Conservation (phyloP, 2,888 invertebrate genomes). For the Protodeltote pygarga region DNA sequence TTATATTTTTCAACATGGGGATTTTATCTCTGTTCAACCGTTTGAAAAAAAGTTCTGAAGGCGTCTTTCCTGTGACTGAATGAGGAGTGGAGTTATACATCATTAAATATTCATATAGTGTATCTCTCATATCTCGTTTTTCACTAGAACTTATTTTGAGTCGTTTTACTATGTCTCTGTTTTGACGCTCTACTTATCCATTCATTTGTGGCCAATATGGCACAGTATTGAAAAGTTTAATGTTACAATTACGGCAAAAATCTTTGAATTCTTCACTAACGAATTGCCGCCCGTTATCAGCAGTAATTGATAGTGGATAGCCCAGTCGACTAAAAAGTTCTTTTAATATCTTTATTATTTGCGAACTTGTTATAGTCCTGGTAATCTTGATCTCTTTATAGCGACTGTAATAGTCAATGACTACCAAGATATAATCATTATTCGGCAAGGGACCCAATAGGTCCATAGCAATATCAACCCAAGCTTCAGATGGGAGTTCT, state of each 20-base stretch:
- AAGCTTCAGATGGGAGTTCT: constrained; percentile 8
- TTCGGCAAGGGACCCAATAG: constrained; percentile 39
- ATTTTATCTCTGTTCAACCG: constrained; percentile 41
- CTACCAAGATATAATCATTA: constrained; percentile 29
- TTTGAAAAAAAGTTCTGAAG: constrained; percentile 40
- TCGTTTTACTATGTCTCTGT: constrained; percentile 48
- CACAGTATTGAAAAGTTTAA: constrained; percentile 30
- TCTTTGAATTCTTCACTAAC: constrained; percentile 32
- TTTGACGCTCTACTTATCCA: constrained; percentile 52
- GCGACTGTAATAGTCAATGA: constrained; percentile 39
- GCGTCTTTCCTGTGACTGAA: constrained; percentile 39
- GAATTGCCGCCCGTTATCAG: constrained; percentile 47
- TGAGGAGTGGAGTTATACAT: constrained; percentile 53
- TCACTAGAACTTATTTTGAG: constrained; percentile 35
- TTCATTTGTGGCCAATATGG: constrained; percentile 52
- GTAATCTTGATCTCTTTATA: constrained; percentile 40
- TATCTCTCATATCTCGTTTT: constrained; percentile 32
- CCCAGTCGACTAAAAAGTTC: constrained; percentile 43
- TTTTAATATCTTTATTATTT: constrained; percentile 29
- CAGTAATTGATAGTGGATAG: constrained; percentile 29
- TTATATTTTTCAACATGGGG: constrained; percentile 18
- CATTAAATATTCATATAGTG: constrained; percentile 33
- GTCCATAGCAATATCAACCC: constrained; percentile 40
- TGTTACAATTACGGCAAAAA: constrained; percentile 29
- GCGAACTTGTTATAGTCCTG: constrained; percentile 10